A percentile compares a stretch with the other conserved stretches of the same genome.
These are phyloP conservation scores for Xyrichtys novacula DNA, from an alignment of 2,797 vertebrate genomes.

Conservation along the genomic window DNA sequence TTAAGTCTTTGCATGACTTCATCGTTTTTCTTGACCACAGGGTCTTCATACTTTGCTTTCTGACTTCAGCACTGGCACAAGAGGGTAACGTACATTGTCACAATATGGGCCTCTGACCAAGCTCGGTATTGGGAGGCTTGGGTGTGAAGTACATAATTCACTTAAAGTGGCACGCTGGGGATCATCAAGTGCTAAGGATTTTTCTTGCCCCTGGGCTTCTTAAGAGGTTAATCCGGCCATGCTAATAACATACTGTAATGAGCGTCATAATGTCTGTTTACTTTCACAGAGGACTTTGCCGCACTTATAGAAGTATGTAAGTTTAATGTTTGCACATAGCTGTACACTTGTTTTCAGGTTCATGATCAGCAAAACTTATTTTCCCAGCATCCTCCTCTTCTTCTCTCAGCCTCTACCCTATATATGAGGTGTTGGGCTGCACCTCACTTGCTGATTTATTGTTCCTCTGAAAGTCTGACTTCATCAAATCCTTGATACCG, in stretches of 20 bases:
- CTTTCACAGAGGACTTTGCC: background rate
- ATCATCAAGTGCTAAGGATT: too few species aligned
- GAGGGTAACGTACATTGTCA: too few species aligned
- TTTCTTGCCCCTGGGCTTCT: too few species aligned
- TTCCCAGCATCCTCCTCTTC: slow-evolving; percentile 9
- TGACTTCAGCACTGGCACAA: too few species aligned
- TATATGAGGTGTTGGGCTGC: slow-evolving; percentile 43
- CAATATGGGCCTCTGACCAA: too few species aligned
- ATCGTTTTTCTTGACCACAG: too few species aligned
- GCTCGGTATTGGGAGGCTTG: too few species aligned
- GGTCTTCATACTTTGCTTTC: too few species aligned
- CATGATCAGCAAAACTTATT: slow-evolving; percentile 1
- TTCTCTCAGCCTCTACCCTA: slow-evolving; percentile 41
- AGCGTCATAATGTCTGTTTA: slow-evolving; percentile 12
- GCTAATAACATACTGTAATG: background rate
- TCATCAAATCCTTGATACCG: slow-evolving; percentile 77
- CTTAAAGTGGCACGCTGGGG: too few species aligned
- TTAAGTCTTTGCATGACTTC: too few species aligned
- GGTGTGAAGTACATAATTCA: too few species aligned
- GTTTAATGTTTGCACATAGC: slow-evolving; percentile 11
- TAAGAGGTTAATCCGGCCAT: background rate
- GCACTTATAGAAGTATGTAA: background rate
- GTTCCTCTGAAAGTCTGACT: slow-evolving; percentile 70
- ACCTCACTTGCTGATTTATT: slow-evolving; percentile 69
- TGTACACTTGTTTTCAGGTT: background rate